Percentiles rank a stretch among this genome's conserved stretches.
These are phyloP conservation scores for Pseudoips prasinana DNA, from an alignment of 2,888 invertebrate genomes.

Conservation along the genomic window DNA sequence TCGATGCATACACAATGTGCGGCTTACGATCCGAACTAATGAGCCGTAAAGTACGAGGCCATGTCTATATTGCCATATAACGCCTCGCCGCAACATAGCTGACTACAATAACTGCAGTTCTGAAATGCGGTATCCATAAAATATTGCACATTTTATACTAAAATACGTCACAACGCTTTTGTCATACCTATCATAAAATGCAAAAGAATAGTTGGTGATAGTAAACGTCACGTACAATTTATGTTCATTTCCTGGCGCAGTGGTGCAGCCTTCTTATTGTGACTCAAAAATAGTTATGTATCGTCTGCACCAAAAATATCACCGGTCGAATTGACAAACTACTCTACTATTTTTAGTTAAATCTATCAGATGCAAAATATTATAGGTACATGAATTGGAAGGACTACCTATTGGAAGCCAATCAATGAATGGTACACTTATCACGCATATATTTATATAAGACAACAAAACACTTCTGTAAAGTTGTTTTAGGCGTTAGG, in stretches of 20 bases:
- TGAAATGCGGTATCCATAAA: conserved; percentile 25
- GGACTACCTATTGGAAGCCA: too few relatives aligned
- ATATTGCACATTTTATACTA: conserved; percentile 28
- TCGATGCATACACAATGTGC: conserved; percentile 20
- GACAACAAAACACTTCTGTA: too few relatives aligned
- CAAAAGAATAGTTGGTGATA: conserved; percentile 29
- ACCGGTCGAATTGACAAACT: too few relatives aligned
- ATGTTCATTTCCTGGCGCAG: conserved; percentile 26
- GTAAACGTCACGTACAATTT: conserved; percentile 32
- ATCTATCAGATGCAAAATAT: too few relatives aligned
- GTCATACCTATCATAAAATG: conserved; percentile 27
- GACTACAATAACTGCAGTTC: conserved; percentile 13
- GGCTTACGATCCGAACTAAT: conserved; percentile 43
- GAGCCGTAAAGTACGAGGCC: conserved; percentile 53
- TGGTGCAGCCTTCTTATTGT: conserved; percentile 22
- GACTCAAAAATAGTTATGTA: conserved; percentile 6
- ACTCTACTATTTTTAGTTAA: too few relatives aligned
- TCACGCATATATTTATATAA: too few relatives aligned
- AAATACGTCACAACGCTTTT: conserved; percentile 27
- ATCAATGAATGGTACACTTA: too few relatives aligned
- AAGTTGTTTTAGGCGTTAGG: too few relatives aligned
- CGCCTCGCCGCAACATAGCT: conserved; percentile 33
- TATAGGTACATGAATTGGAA: too few relatives aligned
- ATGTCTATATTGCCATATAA: conserved; percentile 45
- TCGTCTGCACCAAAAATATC: too few relatives aligned